Evolutionary conservation across 1,140 invertebrate genomes (phyloP).

Genomic region (Centruroides sculpturatus): DNA sequence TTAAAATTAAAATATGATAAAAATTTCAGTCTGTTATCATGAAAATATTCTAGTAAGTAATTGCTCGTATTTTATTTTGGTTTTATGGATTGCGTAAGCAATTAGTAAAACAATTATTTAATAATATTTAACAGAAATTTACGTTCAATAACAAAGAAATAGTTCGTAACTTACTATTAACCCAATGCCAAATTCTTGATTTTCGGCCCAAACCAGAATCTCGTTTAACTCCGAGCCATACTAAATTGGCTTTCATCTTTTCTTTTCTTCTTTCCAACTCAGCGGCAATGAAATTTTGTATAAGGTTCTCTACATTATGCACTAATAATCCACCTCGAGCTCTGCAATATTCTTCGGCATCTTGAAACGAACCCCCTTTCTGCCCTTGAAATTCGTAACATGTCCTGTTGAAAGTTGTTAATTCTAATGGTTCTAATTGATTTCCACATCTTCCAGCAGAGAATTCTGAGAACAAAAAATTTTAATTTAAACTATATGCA

Average conservation of each 20-base stretch:
- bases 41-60: no score
- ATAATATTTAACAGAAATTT: no score
- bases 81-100: no score
- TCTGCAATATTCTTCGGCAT: constrained; percentile 53
- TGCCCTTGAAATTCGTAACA: constrained; percentile 62
- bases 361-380: constrained; percentile 59
- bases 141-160: not conserved
- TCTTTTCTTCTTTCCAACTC: constrained; percentile 64
- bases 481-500: no score
- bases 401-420: constrained; percentile 36
- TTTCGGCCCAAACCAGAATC: constrained; percentile 53
- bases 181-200: constrained; percentile 74
- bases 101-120: no score
- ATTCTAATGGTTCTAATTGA: constrained; percentile 18
- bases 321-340: constrained; percentile 51
- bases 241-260: constrained; percentile 55
- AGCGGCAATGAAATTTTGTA: constrained; percentile 45
- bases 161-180: constrained; percentile 46
- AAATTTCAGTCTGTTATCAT: no score
- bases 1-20: no score
- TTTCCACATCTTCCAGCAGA: constrained; percentile 24
- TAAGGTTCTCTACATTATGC: constrained; percentile 53
- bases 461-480: constrained; percentile 21
- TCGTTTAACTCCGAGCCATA: constrained; percentile 81
- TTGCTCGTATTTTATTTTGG: no score